Conservation (phyloP, 1,140 invertebrate species). For the Prorops nasuta region DNA sequence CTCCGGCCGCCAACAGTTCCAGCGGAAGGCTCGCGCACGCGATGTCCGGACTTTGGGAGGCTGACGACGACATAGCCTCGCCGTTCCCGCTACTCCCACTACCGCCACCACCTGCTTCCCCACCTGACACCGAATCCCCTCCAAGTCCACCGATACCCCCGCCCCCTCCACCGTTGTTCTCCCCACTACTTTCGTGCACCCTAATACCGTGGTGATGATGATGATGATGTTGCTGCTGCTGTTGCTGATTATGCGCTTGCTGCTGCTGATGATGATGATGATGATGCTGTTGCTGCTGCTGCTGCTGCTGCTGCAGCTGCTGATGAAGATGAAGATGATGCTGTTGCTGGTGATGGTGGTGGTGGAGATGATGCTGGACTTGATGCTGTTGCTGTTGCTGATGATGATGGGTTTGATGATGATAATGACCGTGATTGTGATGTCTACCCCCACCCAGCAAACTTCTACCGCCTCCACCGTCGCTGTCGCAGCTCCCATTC, state of each 20-base stretch:
- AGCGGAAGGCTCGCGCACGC: slow-evolving; percentile 55
- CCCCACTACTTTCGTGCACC: slow-evolving; percentile 21
- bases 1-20: slow-evolving; percentile 53
- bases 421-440: slow-evolving; percentile 7
- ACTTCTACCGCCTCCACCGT: slow-evolving; percentile 45
- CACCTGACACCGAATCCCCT: slow-evolving; percentile 13
- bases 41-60: slow-evolving; percentile 56
- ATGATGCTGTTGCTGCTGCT: slow-evolving; percentile 20
- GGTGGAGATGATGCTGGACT: slow-evolving; percentile 36
- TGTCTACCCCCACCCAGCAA: slow-evolving; percentile 30
- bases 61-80: slow-evolving; percentile 57
- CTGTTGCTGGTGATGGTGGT: slow-evolving; percentile 33
- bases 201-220: slow-evolving; percentile 24
- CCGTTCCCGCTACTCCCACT: slow-evolving; percentile 40
- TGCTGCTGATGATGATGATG: slow-evolving; percentile 20
- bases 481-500: slow-evolving; percentile 50
- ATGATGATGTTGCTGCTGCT: slow-evolving; percentile 33
- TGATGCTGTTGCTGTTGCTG: slow-evolving; percentile 26
- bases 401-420: slow-evolving; percentile 31
- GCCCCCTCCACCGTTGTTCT: not conserved
- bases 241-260: slow-evolving; percentile 28
- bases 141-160: slow-evolving; percentile 3
- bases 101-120: slow-evolving; percentile 12
- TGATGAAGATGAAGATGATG: slow-evolving; percentile 1
- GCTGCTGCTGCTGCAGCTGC: slow-evolving; percentile 27